These are phyloP conservation scores for Himalopsyche japonica DNA, from an alignment of 2,888 invertebrate genomes.

Conservation along the genomic window DNA sequence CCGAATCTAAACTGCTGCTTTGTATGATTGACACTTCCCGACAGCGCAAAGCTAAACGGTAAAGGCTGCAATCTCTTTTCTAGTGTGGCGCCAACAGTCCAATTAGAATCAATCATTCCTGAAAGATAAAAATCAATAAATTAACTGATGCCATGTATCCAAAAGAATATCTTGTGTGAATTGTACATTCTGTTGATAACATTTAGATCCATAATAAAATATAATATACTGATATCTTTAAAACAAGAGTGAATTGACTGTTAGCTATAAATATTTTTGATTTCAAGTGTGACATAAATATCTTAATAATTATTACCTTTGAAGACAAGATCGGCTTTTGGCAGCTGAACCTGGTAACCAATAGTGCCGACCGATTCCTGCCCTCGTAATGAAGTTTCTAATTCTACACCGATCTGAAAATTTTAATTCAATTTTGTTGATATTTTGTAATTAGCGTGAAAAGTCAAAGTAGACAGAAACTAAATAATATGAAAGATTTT, in stretches of 20 bases:
- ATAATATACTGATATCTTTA: too few species aligned
- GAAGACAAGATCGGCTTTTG: constrained; percentile 91
- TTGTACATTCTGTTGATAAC: too few species aligned
- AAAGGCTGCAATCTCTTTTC: constrained; percentile 93
- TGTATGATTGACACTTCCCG: constrained; percentile 89
- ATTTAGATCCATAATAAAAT: too few species aligned
- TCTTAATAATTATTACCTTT: constrained; percentile 67
- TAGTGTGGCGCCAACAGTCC: constrained; percentile 90
- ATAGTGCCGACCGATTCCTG: constrained; percentile 90
- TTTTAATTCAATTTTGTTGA: not conserved
- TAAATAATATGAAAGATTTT: too few species aligned
- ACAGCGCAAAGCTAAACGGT: constrained; percentile 91
- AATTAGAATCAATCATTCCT: constrained; percentile 92
- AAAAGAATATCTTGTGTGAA: too few species aligned
- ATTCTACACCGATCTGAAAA: constrained; percentile 85
- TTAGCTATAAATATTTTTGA: too few species aligned
- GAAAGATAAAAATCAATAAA: constrained; percentile 43
- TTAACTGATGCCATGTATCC: too few species aligned
- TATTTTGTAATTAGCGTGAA: too few species aligned
- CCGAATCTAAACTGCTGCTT: constrained; percentile 93
- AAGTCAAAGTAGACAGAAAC: too few species aligned
- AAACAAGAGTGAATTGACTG: too few species aligned
- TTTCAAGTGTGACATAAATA: too few species aligned
- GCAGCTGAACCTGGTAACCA: constrained; percentile 93
- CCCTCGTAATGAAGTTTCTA: constrained; percentile 88